Evolutionary conservation across 2,888 invertebrate genomes (phyloP).

Genomic region (Brenthis daphne): DNA sequence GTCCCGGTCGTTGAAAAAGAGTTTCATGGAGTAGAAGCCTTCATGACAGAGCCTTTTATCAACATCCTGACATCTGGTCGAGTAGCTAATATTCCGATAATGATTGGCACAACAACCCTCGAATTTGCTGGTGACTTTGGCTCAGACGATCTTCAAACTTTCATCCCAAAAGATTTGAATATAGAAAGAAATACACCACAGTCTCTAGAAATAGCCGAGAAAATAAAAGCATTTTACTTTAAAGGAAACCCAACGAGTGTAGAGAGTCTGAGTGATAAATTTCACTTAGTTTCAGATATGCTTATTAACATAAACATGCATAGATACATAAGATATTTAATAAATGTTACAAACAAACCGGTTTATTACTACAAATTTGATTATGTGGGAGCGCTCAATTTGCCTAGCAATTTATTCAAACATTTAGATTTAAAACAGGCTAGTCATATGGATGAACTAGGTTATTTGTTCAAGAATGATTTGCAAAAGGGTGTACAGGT

Average conservation of each 20-base stretch:
- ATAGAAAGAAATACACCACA: constrained; percentile 59
- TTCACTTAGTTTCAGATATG: constrained; percentile 61
- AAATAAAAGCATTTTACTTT: constrained; percentile 63
- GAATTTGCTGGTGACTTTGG: constrained; percentile 55
- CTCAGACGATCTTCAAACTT: constrained; percentile 58
- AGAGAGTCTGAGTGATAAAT: constrained; percentile 58
- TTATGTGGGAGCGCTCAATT: constrained; percentile 66
- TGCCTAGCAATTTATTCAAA: constrained; percentile 48
- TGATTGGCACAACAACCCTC: constrained; percentile 64
- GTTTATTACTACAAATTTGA: constrained; percentile 72
- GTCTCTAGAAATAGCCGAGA: constrained; percentile 55
- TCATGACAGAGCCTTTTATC: constrained; percentile 62
- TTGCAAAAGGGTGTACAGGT: constrained; percentile 59
- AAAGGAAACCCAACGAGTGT: constrained; percentile 53
- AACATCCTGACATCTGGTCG: constrained; percentile 67
- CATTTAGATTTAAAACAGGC: constrained; percentile 53
- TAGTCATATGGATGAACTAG: constrained; percentile 67
- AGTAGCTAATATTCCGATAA: constrained; percentile 62
- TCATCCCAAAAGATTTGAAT: constrained; percentile 62
- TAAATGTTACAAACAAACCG: constrained; percentile 62
- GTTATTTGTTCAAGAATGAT: constrained; percentile 67
- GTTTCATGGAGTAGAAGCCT: constrained; percentile 64
- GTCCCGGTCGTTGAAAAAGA: constrained; percentile 66
- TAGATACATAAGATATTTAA: constrained; percentile 64
- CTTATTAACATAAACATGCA: constrained; percentile 59